These are phyloP conservation scores for Dicycla oo DNA, from an alignment of 2,888 invertebrate species.

Conservation along the genomic window DNA sequence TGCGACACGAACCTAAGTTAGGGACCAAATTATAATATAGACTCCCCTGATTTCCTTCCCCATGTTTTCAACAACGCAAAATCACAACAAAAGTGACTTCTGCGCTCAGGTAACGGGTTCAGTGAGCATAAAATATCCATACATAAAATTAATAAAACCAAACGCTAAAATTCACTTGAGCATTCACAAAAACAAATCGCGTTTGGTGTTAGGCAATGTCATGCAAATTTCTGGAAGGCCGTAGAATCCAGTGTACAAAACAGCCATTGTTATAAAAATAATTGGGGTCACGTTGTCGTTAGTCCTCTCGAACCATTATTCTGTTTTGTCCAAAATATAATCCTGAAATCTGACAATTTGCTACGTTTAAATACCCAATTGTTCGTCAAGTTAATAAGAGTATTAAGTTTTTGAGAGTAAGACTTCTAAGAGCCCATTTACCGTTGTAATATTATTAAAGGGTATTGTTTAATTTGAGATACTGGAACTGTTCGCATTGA, in stretches of 20 bases:
- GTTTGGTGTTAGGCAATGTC: slow-evolving; percentile 81
- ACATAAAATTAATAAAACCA: slow-evolving; percentile 75
- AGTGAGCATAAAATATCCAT: slow-evolving; percentile 72
- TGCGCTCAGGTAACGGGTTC: slow-evolving; percentile 30
- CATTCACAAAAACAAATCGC: slow-evolving; percentile 81
- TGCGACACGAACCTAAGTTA: not conserved
- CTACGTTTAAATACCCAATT: slow-evolving; percentile 57
- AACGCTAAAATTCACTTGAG: slow-evolving; percentile 74
- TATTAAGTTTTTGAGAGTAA: slow-evolving; percentile 51
- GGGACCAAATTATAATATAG: too few species aligned
- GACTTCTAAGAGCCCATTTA: slow-evolving; percentile 40
- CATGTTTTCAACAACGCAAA: not conserved
- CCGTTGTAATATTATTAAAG: slow-evolving; percentile 37
- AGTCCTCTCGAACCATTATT: slow-evolving; percentile 76
- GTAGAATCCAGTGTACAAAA: slow-evolving; percentile 79
- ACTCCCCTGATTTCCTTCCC: not conserved
- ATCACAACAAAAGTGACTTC: not conserved
- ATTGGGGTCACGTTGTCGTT: slow-evolving; percentile 82
- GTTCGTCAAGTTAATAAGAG: slow-evolving; percentile 62
- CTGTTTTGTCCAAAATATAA: slow-evolving; percentile 67
- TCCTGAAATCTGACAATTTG: slow-evolving; percentile 63
- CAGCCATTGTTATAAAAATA: slow-evolving; percentile 86
- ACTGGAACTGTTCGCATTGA: slow-evolving; percentile 30
- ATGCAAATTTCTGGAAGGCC: slow-evolving; percentile 83
- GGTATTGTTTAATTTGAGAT: slow-evolving; percentile 47